Conservation (phyloP, 2,888 invertebrate genomes). For the Orthosia incerta region DNA sequence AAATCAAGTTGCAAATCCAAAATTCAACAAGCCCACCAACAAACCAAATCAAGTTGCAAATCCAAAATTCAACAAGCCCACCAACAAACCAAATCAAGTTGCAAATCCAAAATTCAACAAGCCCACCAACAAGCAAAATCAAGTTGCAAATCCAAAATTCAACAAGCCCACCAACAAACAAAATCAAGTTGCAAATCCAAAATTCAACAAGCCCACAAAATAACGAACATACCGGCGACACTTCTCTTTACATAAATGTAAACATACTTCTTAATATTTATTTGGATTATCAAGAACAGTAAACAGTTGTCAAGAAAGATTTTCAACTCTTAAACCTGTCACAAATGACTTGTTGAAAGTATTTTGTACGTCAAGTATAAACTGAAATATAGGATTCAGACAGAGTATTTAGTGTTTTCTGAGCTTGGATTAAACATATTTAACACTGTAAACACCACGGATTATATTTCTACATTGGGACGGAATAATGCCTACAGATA, state of each 20-base stretch:
- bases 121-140: too few relatives aligned
- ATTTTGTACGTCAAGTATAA: slow-evolving; percentile 35
- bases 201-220: too few relatives aligned
- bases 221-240: slow-evolving; percentile 68
- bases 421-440: slow-evolving; percentile 10
- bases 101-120: too few relatives aligned
- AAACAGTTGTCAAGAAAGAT: slow-evolving; percentile 82
- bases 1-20: slow-evolving; percentile 1
- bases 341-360: slow-evolving; percentile 34
- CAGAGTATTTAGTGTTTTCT: slow-evolving; percentile 26
- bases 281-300: slow-evolving; percentile 80
- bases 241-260: slow-evolving; percentile 76
- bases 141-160: too few relatives aligned
- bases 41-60: slow-evolving; percentile 2
- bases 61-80: too few relatives aligned
- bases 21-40: background rate
- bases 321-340: slow-evolving; percentile 78
- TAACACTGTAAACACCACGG: background rate
- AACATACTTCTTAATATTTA: slow-evolving; percentile 82
- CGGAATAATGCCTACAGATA: background rate
- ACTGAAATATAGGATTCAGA: slow-evolving; percentile 19
- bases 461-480: background rate
- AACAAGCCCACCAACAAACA: too few relatives aligned
- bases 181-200: too few relatives aligned
- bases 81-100: too few relatives aligned